Base-by-base conservation (phyloP, 1,140 invertebrate genomes). In the Ruditapes philippinarum region DNA sequence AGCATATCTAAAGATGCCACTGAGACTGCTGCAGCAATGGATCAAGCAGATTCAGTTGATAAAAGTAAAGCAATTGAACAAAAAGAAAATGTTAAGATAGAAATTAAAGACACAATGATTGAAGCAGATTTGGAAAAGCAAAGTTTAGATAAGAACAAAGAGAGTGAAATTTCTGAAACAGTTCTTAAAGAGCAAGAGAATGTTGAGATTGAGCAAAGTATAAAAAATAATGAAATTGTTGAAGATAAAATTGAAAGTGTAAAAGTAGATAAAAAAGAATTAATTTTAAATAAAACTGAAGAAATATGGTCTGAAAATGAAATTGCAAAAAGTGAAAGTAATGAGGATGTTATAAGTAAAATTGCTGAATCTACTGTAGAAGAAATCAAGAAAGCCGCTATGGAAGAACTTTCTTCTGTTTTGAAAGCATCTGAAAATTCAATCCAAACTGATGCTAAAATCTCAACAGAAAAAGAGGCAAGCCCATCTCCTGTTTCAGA, bases 361-460 rank as follows among this genome's bases (percentile, higher is more conserved):
- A 57, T 78, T 36, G 74, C 74, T 33, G 74, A 78, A 78, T 1
- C 0, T 5, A 78, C 49, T 19, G 74, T 49, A 31, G 42, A 78
- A 49, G 45, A 78, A 51, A 78, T 74, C 5, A 74, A 42, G n/a
- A 45, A 1, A 25, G 70, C 70, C 9, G 70, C 70, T n/a, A 25
- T 74, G 7, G 40, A 74, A 25, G 70, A 74, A 74, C 2, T 74
- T 25, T 38, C 70, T 2, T 5, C 25, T 42, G 40, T 62, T 62
- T 62, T 62, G 25, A 38, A 76, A 76, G 36, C 73, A 28, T 42
- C 45, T 49, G 28, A 76, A 28, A 17, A 45, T 45, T n/a, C n/a
- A 12, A n/a, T 11, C 0, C 22, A 42, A 22, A 14, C n/a, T 45
- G 33, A 22, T 76, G 9, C 19, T 0, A 22, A 38, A 45, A 22